Percentiles rank a stretch among this genome's conserved stretches.
These are phyloP conservation scores for Stictocephala bisonia DNA, from an alignment of 2,888 invertebrate species.

Conservation along the genomic window DNA sequence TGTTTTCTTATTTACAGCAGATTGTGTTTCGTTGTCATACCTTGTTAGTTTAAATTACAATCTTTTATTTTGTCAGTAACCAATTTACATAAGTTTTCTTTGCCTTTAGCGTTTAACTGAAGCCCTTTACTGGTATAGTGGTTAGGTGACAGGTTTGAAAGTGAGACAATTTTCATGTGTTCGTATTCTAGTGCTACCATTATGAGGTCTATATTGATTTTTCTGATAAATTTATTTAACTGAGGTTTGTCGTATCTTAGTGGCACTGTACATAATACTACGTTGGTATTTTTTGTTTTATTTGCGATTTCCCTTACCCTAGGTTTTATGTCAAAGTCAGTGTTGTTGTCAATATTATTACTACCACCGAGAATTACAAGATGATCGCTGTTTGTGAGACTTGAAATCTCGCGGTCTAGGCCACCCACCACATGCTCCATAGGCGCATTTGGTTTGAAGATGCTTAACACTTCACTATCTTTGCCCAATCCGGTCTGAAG, in stretches of 20 bases:
- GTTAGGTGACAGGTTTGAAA: background rate
- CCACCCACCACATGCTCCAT: background rate
- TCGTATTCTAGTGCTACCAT: no score
- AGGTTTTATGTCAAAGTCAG: background rate
- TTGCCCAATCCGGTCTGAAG: background rate
- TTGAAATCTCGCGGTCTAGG: background rate
- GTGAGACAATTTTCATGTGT: background rate
- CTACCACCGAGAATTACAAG: background rate
- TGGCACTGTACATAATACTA: background rate
- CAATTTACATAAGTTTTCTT: background rate
- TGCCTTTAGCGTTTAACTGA: background rate
- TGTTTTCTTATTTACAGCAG: no score
- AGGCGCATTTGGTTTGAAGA: background rate
- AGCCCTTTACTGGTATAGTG: background rate
- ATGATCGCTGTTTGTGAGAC: background rate
- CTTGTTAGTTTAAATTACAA: slow-evolving; percentile 6
- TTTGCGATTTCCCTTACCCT: background rate
- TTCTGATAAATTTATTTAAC: background rate
- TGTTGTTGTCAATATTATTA: background rate
- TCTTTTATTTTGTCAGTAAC: background rate
- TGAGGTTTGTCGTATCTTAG: background rate
- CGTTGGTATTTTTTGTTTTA: background rate
- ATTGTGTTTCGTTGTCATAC: background rate
- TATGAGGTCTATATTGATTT: background rate
- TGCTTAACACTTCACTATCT: background rate